These are phyloP conservation scores for Sminthurinus aureus DNA, from an alignment of 2,888 invertebrate genomes.

Conservation along the genomic window DNA sequence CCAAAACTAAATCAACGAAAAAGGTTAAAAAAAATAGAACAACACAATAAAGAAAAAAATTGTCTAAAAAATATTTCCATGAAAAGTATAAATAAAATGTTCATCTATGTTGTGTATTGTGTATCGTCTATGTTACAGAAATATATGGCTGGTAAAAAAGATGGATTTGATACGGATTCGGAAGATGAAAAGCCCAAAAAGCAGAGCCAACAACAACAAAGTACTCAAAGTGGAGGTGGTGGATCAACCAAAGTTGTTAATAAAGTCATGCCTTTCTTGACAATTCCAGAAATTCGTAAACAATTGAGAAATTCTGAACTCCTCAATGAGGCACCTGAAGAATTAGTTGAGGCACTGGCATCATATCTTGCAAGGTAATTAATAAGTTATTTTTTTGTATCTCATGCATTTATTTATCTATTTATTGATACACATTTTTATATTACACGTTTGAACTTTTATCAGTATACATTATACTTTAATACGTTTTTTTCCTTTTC, in stretches of 20 bases:
- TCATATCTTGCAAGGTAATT: slow-evolving; percentile 73
- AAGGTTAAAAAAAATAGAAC: slow-evolving; percentile 67
- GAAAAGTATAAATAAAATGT: not conserved
- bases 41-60: not conserved
- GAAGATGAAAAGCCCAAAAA: slow-evolving; percentile 67
- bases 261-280: slow-evolving; percentile 72
- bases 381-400: not conserved
- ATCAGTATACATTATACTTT: not conserved
- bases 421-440: no score
- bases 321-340: slow-evolving; percentile 71
- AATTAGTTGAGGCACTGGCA: slow-evolving; percentile 75
- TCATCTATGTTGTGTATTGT: not conserved
- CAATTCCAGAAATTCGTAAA: slow-evolving; percentile 72
- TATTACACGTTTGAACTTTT: not conserved
- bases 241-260: slow-evolving; percentile 22
- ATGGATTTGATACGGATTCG: slow-evolving; percentile 74
- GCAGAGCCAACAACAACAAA: slow-evolving; percentile 33
- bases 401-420: not conserved
- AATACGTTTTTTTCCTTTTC: not conserved
- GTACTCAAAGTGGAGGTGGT: not conserved
- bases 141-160: slow-evolving; percentile 62
- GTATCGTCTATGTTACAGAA: slow-evolving; percentile 38
- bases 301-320: slow-evolving; percentile 67
- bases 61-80: not conserved
- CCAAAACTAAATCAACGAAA: slow-evolving; percentile 92